phyloP scores from a whole-genome alignment of 2,888 invertebrate species.

The Himalopsyche kuldschensis region DNA sequence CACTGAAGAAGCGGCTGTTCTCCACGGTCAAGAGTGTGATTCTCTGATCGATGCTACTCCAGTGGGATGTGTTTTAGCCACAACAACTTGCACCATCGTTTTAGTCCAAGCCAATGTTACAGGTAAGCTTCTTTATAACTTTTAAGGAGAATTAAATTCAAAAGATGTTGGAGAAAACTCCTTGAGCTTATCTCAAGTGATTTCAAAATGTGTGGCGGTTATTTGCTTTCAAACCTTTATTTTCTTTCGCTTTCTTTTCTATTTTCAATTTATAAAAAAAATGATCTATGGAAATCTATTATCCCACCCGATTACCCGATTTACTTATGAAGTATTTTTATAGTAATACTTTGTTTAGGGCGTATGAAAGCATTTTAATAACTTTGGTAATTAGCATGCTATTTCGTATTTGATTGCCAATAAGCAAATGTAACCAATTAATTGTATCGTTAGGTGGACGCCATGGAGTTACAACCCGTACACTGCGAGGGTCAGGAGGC shows the following conservation, averaged over 20 bases:
- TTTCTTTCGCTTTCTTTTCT: too few relatives aligned
- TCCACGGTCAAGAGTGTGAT: constrained; percentile 87
- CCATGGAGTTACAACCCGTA: constrained; percentile 67
- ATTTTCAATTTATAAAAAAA: too few relatives aligned
- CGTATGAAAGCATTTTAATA: too few relatives aligned
- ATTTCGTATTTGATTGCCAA: too few relatives aligned
- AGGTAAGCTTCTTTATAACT: not conserved
- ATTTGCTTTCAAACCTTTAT: too few relatives aligned
- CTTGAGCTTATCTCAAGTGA: too few relatives aligned
- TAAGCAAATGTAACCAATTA: constrained; percentile 44
- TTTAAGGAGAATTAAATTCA: not conserved
- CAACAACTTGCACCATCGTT: constrained; percentile 87
- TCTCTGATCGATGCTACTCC: constrained; percentile 68
- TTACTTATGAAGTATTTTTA: too few relatives aligned
- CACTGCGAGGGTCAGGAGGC: constrained; percentile 73
- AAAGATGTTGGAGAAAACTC: not conserved
- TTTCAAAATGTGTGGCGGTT: too few relatives aligned
- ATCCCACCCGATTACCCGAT: too few relatives aligned
- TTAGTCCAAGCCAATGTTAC: constrained; percentile 60
- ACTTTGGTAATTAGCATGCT: too few relatives aligned
- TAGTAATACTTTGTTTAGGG: too few relatives aligned
- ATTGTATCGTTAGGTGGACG: constrained; percentile 61
- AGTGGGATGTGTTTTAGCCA: constrained; percentile 81
- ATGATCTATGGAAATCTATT: too few relatives aligned
- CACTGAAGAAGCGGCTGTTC: constrained; percentile 80